A percentile compares a stretch with the other conserved stretches of the same genome.
Conservation (phyloP, 1,140 invertebrate genomes). For the Drosophila simulans region DNA sequence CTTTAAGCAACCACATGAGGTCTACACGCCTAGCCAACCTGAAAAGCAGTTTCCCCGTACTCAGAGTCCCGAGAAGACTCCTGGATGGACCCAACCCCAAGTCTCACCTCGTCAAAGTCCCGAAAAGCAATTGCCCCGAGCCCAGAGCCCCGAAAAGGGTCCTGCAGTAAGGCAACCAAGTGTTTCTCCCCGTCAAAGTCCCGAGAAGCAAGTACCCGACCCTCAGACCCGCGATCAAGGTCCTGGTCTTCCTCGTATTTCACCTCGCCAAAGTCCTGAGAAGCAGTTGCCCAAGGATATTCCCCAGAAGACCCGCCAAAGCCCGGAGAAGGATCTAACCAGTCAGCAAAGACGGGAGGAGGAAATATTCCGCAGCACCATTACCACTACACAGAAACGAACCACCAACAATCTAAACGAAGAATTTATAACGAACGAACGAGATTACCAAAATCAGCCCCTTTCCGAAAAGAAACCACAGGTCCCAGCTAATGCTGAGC, state of each 20-base stretch:
- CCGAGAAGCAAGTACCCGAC: conserved; percentile 12
- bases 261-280: conserved; percentile 37
- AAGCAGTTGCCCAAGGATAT: conserved; percentile 25
- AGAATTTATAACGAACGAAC: conserved; percentile 73
- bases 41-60: not conserved
- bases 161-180: not conserved
- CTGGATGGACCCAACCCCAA: conserved; percentile 9
- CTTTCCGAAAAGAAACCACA: conserved; percentile 14
- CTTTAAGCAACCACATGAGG: conserved; percentile 8
- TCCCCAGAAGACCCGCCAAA: conserved; percentile 22
- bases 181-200: conserved; percentile 5
- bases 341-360: conserved; percentile 25
- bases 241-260: conserved; percentile 12
- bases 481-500: conserved; percentile 1
- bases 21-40: not conserved
- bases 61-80: conserved; percentile 2
- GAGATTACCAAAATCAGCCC: conserved; percentile 29
- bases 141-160: conserved; percentile 10
- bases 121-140: conserved; percentile 15
- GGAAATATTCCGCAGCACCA: conserved; percentile 55
- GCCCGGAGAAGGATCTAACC: conserved; percentile 8
- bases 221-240: conserved; percentile 15
- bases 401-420: conserved; percentile 63
- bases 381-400: conserved; percentile 37
- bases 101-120: conserved; percentile 25